A percentile compares a stretch with the other conserved stretches of the same genome.
Conservation (phyloP, 1,140 invertebrate species). For the Ditylenchus dipsaci region DNA sequence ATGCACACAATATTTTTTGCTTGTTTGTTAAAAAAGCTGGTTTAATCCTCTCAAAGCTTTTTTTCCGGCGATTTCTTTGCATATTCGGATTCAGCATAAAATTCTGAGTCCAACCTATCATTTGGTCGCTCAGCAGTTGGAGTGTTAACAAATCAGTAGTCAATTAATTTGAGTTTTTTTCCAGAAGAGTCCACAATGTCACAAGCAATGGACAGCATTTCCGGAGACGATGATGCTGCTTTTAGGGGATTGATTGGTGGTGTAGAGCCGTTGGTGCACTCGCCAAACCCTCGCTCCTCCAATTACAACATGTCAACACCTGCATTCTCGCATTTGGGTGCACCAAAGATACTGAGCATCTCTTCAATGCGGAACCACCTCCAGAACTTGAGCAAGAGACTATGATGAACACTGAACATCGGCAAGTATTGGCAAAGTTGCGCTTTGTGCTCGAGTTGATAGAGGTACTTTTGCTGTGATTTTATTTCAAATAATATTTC, state of each 20-base stretch:
- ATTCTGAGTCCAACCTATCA: too few relatives aligned
- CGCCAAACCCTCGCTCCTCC: neutral
- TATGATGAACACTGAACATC: constrained; percentile 83
- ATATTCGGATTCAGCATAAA: too few relatives aligned
- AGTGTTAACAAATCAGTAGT: too few relatives aligned
- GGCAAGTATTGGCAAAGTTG: constrained; percentile 84
- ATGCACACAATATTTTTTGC: too few relatives aligned
- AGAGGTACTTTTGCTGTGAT: too few relatives aligned
- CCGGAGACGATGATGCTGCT: constrained; percentile 30
- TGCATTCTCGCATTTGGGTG: neutral
- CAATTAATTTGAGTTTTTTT: too few relatives aligned
- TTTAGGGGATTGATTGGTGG: neutral
- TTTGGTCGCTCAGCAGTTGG: too few relatives aligned
- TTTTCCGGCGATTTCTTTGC: too few relatives aligned
- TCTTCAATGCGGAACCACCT: constrained; percentile 36
- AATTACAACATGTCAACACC: neutral
- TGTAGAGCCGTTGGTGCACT: neutral
- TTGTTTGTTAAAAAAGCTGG: too few relatives aligned
- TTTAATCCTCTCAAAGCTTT: too few relatives aligned
- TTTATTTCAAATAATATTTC: too few relatives aligned
- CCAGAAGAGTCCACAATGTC: constrained; percentile 47
- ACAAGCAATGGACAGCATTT: constrained; percentile 45
- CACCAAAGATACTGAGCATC: constrained; percentile 5
- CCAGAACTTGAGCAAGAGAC: constrained; percentile 92
- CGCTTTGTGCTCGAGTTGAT: constrained; percentile 85